Conservation (phyloP, 1,140 invertebrate species). For the Leguminivora glycinivorella region DNA sequence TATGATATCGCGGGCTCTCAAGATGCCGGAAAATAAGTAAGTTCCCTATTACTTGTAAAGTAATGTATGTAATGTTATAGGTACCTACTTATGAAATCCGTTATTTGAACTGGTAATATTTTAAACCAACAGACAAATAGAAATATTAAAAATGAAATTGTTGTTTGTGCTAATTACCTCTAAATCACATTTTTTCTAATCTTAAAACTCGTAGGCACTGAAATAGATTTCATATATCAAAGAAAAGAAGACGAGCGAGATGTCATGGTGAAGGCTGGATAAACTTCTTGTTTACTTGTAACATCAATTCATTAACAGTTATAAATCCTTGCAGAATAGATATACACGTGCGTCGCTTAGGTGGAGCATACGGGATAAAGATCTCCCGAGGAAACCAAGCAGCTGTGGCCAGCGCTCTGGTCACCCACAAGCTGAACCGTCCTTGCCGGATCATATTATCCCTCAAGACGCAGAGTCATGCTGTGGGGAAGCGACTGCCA, state of each 20-base stretch:
- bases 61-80: no score
- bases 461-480: constrained; percentile 82
- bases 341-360: constrained; percentile 32
- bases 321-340: constrained; percentile 64
- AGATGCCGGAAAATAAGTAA: constrained; percentile 60
- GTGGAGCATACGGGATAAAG: constrained; percentile 55
- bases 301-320: constrained; percentile 56
- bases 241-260: no score
- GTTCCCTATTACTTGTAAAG: constrained; percentile 70
- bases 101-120: no score
- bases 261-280: no score
- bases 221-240: no score
- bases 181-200: no score
- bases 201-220: no score
- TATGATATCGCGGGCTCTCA: constrained; percentile 78
- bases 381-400: constrained; percentile 45
- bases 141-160: no score
- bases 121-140: no score
- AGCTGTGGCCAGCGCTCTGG: constrained; percentile 45
- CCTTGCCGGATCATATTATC: constrained; percentile 70
- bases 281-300: no score
- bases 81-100: no score
- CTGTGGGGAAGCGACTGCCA: constrained; percentile 82
- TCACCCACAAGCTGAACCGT: constrained; percentile 45
- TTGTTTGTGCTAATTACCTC: no score